phyloP scores from a whole-genome alignment of 2,888 invertebrate genomes.

The Andrena praecox region DNA sequence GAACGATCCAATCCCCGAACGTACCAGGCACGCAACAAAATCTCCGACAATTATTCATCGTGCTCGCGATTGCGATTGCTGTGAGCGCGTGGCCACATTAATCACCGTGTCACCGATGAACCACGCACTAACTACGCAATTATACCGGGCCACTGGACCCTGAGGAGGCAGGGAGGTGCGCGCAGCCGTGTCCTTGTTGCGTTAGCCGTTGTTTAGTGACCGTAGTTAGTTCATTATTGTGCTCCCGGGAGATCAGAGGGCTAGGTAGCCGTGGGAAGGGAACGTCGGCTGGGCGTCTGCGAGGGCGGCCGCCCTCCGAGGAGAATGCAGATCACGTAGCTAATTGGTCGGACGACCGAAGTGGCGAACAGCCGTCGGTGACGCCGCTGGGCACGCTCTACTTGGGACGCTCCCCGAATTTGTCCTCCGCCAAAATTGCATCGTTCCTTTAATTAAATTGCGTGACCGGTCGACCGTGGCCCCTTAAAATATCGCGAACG shows the following conservation, averaged over 20 bases:
- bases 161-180: background rate
- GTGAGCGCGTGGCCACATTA: constrained; percentile 55
- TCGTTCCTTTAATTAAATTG: constrained; percentile 68
- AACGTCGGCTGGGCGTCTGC: constrained; percentile 22
- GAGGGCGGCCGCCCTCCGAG: background rate
- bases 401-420: constrained; percentile 49
- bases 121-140: constrained; percentile 49
- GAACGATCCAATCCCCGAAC: background rate
- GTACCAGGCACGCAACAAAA: background rate
- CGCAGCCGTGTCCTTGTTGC: constrained; percentile 38
- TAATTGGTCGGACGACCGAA: constrained; percentile 72
- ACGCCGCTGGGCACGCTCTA: constrained; percentile 25
- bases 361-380: constrained; percentile 60
- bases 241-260: constrained; percentile 67
- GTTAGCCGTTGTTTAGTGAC: constrained; percentile 76
- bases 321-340: constrained; percentile 78
- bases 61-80: constrained; percentile 34
- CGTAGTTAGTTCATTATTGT: constrained; percentile 78
- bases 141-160: constrained; percentile 23
- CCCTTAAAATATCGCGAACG: constrained; percentile 20
- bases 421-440: constrained; percentile 40
- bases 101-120: constrained; percentile 61
- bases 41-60: constrained; percentile 10
- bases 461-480: constrained; percentile 6
- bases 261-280: background rate